Conservation (phyloP, 1,140 invertebrate species). For the Apis cerana region DNA sequence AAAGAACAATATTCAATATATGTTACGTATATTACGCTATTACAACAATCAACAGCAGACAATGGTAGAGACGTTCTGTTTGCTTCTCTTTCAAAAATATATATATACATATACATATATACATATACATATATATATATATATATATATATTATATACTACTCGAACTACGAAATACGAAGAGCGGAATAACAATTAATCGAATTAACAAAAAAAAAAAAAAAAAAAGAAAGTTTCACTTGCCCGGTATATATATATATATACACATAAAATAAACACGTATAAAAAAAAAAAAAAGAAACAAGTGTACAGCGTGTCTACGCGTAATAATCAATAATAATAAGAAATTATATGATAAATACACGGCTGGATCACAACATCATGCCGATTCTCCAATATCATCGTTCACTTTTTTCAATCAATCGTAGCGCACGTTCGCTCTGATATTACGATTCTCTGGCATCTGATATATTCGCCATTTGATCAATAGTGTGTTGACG, state of each 20-base stretch:
- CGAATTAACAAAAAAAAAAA: background rate
- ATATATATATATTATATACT: slow-evolving; percentile 32
- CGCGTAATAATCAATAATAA: slow-evolving; percentile 13
- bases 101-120: background rate
- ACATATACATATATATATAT: slow-evolving; percentile 2
- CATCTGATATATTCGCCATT: too few species aligned
- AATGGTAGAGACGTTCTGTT: slow-evolving; percentile 44
- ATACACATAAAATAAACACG: slow-evolving; percentile 32
- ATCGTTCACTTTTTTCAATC: background rate
- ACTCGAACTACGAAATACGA: slow-evolving; percentile 54
- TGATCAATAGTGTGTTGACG: too few species aligned
- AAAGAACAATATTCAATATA: slow-evolving; percentile 45
- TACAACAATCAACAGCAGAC: slow-evolving; percentile 60
- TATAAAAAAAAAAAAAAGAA: background rate
- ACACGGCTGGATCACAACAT: slow-evolving; percentile 55
- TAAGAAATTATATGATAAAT: too few species aligned
- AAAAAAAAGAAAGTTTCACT: too few species aligned
- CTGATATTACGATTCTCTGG: too few species aligned
- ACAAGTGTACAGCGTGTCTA: slow-evolving; percentile 7
- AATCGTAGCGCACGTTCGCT: slow-evolving; percentile 15
- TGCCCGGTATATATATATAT: too few species aligned
- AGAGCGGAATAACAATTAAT: slow-evolving; percentile 1
- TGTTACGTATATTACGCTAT: slow-evolving; percentile 28
- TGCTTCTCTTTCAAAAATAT: slow-evolving; percentile 39
- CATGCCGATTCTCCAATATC: slow-evolving; percentile 50